Percentiles rank a stretch among this genome's conserved stretches.
Evolutionary conservation across 2,113 vertebrate species (phyloP).

Genomic region (Ivindomyrus marchei): DNA sequence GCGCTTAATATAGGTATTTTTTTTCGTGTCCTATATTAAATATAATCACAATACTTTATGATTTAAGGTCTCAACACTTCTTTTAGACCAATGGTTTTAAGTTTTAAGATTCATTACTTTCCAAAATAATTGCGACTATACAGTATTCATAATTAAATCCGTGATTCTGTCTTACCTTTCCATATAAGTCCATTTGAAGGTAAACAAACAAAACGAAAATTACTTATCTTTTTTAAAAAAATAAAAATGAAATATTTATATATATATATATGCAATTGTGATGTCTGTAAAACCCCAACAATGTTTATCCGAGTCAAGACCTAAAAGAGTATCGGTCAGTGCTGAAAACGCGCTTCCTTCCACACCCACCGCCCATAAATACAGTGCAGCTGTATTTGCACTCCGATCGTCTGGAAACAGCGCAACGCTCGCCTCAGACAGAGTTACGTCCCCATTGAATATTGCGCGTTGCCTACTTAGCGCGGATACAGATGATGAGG

Average conservation of each 20-base stretch:
- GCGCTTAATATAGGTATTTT: neutral
- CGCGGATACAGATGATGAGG: neutral
- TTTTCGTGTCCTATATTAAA: neutral
- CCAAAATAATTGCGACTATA: neutral
- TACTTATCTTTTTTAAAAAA: neutral
- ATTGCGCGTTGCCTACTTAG: neutral
- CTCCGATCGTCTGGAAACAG: neutral
- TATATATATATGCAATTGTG: neutral
- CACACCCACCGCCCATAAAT: neutral
- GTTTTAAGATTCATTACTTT: neutral
- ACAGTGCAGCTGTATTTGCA: neutral
- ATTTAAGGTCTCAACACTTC: neutral
- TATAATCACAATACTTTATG: neutral
- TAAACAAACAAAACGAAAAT: conserved; percentile 4
- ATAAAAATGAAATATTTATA: neutral
- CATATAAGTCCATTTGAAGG: conserved; percentile 70
- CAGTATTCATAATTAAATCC: neutral
- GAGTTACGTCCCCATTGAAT: neutral
- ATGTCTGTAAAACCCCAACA: neutral
- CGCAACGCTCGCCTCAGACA: neutral
- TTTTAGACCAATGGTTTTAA: neutral
- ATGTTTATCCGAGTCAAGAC: neutral
- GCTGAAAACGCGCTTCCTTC: neutral
- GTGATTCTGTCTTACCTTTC: conserved; percentile 66
- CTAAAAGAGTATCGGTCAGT: neutral